Percentiles rank a stretch among this genome's conserved stretches.
Conservation (phyloP, 2,888 invertebrate genomes). For the Ceratothoa steindachneri region DNA sequence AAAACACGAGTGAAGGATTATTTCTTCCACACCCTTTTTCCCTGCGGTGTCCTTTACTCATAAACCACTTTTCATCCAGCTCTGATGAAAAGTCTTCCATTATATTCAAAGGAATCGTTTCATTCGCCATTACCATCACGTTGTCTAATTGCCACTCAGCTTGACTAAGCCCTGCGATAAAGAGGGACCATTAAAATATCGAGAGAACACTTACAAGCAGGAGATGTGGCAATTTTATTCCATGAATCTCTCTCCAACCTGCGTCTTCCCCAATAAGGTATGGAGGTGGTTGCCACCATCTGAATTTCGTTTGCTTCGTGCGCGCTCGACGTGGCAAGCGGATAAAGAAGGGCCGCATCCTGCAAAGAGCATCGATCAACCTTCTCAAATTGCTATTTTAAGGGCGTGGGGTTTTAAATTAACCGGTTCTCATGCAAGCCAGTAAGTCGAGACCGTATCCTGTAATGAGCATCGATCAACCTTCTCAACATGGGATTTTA, state of each 20-base stretch:
- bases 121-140: conserved; percentile 53
- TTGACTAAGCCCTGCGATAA: conserved; percentile 49
- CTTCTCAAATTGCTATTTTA: too few relatives aligned
- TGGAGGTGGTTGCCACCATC: conserved; percentile 53
- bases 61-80: conserved; percentile 46
- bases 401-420: too few relatives aligned
- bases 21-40: neutral
- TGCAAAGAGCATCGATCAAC: conserved; percentile 12
- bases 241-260: neutral
- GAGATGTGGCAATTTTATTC: neutral
- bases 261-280: too few relatives aligned
- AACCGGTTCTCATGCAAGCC: too few relatives aligned
- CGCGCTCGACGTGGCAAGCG: conserved; percentile 52
- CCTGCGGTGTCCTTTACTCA: conserved; percentile 5
- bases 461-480: conserved; percentile 11
- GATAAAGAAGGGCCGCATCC: conserved; percentile 45
- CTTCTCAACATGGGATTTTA: too few relatives aligned
- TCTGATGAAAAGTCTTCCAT: conserved; percentile 51
- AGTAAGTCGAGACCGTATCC: conserved; percentile 43
- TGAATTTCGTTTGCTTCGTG: conserved; percentile 52
- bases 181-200: neutral
- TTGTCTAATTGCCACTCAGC: conserved; percentile 55
- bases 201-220: neutral
- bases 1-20: neutral
- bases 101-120: conserved; percentile 52